Percentiles rank a stretch among this genome's conserved stretches.
Evolutionary conservation across 2,888 invertebrate genomes (phyloP).

Genomic region (Psylliodes chrysocephalus): DNA sequence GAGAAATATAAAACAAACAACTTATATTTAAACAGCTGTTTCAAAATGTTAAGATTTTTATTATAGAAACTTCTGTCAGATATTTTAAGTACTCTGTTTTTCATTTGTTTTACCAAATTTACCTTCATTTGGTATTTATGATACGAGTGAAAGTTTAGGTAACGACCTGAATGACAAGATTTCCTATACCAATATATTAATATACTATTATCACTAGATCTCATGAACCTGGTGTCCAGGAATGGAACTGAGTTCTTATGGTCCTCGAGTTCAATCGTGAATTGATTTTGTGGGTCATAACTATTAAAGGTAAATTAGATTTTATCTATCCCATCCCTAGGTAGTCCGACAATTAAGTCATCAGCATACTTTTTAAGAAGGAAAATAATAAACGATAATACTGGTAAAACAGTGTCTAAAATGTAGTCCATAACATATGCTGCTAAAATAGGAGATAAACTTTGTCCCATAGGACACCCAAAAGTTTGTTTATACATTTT

Average conservation of each 20-base stretch:
- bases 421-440: constrained; percentile 5
- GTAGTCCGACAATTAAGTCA: neutral
- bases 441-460: neutral
- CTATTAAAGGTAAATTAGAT: neutral
- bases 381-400: neutral
- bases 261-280: neutral
- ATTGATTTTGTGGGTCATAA: constrained; percentile 1
- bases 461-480: too few relatives aligned
- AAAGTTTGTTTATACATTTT: constrained; percentile 4
- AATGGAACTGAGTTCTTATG: constrained; percentile 17
- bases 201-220: constrained; percentile 15
- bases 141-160: constrained; percentile 30
- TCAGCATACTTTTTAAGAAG: neutral
- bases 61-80: constrained; percentile 11
- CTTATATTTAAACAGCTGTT: too few relatives aligned
- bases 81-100: too few relatives aligned
- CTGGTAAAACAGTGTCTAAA: neutral
- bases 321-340: neutral
- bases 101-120: too few relatives aligned
- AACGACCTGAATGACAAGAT: constrained; percentile 31
- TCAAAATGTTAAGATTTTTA: too few relatives aligned
- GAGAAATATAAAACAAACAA: too few relatives aligned
- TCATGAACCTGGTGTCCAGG: constrained; percentile 33
- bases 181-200: constrained; percentile 38
- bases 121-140: too few relatives aligned